A percentile compares a stretch with the other conserved stretches of the same genome.
phyloP scores from a whole-genome alignment of 1,140 invertebrate genomes.

The Ericerus pela region DNA sequence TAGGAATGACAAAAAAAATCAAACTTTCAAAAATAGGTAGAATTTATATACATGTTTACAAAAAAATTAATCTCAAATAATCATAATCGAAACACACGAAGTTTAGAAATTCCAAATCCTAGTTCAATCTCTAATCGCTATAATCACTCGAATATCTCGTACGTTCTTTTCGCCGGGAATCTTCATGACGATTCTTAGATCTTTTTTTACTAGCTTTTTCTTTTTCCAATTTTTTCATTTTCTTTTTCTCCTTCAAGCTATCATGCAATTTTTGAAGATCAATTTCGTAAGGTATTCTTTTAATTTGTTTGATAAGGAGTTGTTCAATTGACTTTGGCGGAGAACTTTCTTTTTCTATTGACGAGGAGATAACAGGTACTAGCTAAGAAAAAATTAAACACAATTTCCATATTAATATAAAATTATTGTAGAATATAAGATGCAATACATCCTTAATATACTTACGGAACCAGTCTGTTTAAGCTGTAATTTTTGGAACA shows the following conservation, averaged over 20 bases:
- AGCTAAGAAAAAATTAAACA: not conserved
- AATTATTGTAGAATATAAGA: not conserved
- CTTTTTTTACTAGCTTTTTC: too few species aligned
- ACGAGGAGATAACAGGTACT: not conserved
- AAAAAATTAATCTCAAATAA: too few species aligned
- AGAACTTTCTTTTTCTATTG: not conserved
- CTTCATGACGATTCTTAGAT: too few species aligned
- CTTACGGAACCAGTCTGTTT: not conserved
- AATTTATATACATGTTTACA: too few species aligned
- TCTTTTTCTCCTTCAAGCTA: not conserved
- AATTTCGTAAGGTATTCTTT: not conserved
- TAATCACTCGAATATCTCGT: too few species aligned
- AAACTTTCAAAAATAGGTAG: too few species aligned
- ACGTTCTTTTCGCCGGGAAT: too few species aligned
- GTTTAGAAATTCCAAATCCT: too few species aligned
- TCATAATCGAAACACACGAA: too few species aligned
- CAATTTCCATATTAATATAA: too few species aligned
- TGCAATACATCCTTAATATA: not conserved
- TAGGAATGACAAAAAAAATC: too few species aligned
- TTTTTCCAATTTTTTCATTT: conserved; percentile 4
- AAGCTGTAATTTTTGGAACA: not conserved
- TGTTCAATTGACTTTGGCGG: not conserved
- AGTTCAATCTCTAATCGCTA: too few species aligned
- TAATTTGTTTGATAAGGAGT: not conserved
- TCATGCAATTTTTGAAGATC: not conserved